Percentiles rank a stretch among this genome's conserved stretches.
phyloP scores from a whole-genome alignment of 2,888 invertebrate species.

The Temnothorax unifasciatus region DNA sequence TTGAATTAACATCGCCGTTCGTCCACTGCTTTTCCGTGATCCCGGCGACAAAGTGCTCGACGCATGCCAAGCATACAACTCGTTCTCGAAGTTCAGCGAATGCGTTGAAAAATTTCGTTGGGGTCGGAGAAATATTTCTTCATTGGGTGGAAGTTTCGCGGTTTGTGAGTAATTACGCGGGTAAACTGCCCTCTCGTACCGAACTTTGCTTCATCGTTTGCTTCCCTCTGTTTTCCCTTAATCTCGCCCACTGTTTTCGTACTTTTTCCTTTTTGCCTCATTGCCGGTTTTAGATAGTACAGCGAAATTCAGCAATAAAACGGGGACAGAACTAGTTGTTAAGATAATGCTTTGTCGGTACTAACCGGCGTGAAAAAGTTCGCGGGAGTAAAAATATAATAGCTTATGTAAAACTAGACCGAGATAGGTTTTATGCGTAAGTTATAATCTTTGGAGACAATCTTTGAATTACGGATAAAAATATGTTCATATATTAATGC shows the following conservation, averaged over 20 bases:
- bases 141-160: slow-evolving; percentile 52
- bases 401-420: slow-evolving; percentile 61
- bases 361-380: slow-evolving; percentile 29
- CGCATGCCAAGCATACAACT: not conserved
- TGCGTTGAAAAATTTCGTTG: slow-evolving; percentile 58
- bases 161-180: slow-evolving; percentile 67
- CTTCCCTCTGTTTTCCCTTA: not conserved
- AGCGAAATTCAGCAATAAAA: slow-evolving; percentile 67
- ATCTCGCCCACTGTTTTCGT: not conserved
- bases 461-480: slow-evolving; percentile 33
- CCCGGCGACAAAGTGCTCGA: slow-evolving; percentile 16
- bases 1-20: slow-evolving; percentile 53
- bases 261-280: slow-evolving; percentile 2
- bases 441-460: slow-evolving; percentile 52
- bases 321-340: slow-evolving; percentile 58
- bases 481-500: not conserved
- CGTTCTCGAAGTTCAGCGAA: slow-evolving; percentile 38
- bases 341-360: slow-evolving; percentile 63
- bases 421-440: slow-evolving; percentile 48
- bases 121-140: slow-evolving; percentile 52
- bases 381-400: slow-evolving; percentile 69
- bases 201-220: slow-evolving; percentile 20
- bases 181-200: slow-evolving; percentile 50
- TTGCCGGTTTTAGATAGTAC: slow-evolving; percentile 24
- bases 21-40: slow-evolving; percentile 5